Evolutionary conservation across 2,113 vertebrate species (phyloP), one percentile per base, ranked within the genome.

Genomic region (Fregata magnificens): DNA sequence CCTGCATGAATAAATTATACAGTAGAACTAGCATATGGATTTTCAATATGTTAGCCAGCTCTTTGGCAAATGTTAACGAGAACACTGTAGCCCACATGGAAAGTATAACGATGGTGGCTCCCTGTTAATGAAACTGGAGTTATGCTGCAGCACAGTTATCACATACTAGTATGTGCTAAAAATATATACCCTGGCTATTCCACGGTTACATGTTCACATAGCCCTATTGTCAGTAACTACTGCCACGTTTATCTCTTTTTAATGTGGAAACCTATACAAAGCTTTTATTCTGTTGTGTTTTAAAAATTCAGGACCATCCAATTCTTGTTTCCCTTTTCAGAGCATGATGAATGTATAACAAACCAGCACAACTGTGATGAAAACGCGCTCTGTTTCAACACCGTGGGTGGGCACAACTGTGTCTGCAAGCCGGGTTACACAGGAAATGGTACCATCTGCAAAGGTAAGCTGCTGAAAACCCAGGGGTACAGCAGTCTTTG

Each of bases 381-480:
- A 90, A 99, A 99, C 2, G 99, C 99, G 1, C 95, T 99, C 58
- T 99, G 99, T 95, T 99, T 99, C 97, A 99, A 99, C 97, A 99
- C 99, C 2, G 99, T 99, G 4, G 99, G 99, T 66, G 99, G 99
- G 26, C 99, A 99, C 98, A 99, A 99, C 98, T 99, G 99, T 82
- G 98, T 99, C 71, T 99, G 99, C 97, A 99, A 99, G 95, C 99
- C 99, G 0, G 99, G 99, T 59, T 99, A 99, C 92, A 99, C 98
- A 0, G 99, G 99, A 47, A 99, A 99, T 9, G 99, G 99, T 26
- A 99, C 99, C 6, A 97, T 98, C 31, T 99, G 99, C 98, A 99
- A 99, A 99, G 99, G 99, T 99, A 97, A 97, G 96, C 40, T 2
- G 5, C 84, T 62, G 86, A 52, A 83, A 88, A 63, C 32, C 21